Evolutionary conservation across 2,888 invertebrate genomes (phyloP).

Genomic region (Euplexia lucipara): DNA sequence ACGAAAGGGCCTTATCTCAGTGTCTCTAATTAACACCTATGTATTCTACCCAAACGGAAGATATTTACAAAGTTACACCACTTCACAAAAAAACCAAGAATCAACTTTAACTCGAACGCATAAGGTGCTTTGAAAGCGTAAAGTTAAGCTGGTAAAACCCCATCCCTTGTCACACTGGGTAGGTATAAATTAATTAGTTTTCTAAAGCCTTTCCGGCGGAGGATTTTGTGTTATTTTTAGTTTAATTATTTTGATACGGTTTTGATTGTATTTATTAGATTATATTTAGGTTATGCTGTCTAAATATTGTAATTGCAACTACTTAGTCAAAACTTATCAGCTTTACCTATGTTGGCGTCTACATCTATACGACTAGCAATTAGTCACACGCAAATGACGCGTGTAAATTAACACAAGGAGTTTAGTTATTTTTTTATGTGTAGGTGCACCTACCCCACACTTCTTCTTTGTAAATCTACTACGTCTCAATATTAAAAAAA

Average conservation of each 20-base stretch:
- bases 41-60: constrained; percentile 60
- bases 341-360: no score
- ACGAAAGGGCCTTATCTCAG: constrained; percentile 67
- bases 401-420: no score
- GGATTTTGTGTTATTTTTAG: constrained; percentile 51
- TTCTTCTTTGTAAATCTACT: no score
- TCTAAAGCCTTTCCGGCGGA: constrained; percentile 58
- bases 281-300: background rate
- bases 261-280: constrained; percentile 12
- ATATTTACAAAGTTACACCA: constrained; percentile 46
- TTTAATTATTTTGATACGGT: constrained; percentile 22
- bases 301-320: no score
- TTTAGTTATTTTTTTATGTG: no score
- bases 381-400: no score
- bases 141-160: constrained; percentile 30
- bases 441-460: no score
- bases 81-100: constrained; percentile 12
- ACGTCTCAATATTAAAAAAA: no score
- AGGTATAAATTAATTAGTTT: constrained; percentile 71
- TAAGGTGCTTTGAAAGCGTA: constrained; percentile 39
- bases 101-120: constrained; percentile 17
- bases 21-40: constrained; percentile 72
- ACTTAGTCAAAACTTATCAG: no score
- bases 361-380: no score
- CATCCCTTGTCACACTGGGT: constrained; percentile 67